phyloP scores from a whole-genome alignment of 1,140 invertebrate genomes.

The Cephus cinctus region DNA sequence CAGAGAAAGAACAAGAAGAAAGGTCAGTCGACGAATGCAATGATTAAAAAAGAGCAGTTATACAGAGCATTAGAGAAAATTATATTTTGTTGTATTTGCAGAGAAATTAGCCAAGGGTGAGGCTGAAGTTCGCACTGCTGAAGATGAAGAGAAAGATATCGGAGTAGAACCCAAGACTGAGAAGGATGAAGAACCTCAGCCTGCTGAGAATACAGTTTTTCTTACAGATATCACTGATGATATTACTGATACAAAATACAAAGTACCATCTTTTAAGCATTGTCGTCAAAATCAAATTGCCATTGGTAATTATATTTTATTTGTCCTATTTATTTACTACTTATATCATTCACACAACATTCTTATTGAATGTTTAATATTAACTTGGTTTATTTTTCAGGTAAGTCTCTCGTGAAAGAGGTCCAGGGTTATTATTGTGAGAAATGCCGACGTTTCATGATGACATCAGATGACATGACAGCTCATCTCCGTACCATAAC shows the following conservation, averaged over 20 bases:
- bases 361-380: not conserved
- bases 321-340: conserved; percentile 1
- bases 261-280: conserved; percentile 49
- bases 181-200: conserved; percentile 43
- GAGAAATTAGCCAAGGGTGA: conserved; percentile 54
- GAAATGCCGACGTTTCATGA: conserved; percentile 52
- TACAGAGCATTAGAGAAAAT: conserved; percentile 3
- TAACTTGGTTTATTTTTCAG: conserved; percentile 18
- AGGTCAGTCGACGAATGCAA: conserved; percentile 23
- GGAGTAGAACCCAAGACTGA: conserved; percentile 41
- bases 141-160: conserved; percentile 52
- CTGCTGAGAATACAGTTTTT: conserved; percentile 39
- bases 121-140: conserved; percentile 47
- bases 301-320: conserved; percentile 25
- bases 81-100: conserved; percentile 17
- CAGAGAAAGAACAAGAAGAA: conserved; percentile 49
- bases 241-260: conserved; percentile 38
- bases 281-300: conserved; percentile 46
- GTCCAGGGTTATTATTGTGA: conserved; percentile 50
- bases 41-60: conserved; percentile 8
- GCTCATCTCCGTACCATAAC: conserved; percentile 49
- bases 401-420: conserved; percentile 50
- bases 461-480: conserved; percentile 46
- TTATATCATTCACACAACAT: not conserved
- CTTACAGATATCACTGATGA: conserved; percentile 45